A percentile compares a stretch with the other conserved stretches of the same genome.
Conservation (phyloP, 2,888 invertebrate genomes). For the Cephus runcator region DNA sequence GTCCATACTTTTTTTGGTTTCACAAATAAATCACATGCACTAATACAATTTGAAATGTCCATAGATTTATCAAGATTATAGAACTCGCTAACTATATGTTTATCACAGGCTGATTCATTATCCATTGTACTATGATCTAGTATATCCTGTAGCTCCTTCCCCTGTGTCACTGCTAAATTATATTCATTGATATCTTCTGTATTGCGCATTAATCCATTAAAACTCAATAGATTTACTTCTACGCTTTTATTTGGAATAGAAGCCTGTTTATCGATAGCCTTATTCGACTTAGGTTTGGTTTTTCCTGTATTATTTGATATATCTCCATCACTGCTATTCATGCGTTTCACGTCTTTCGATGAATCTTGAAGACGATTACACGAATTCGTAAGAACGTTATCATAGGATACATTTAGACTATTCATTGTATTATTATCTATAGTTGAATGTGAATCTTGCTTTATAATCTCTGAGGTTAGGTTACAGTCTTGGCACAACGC, state of each 20-base stretch:
- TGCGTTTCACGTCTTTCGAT: neutral
- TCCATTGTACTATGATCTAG: conserved; percentile 17
- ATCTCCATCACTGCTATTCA: neutral
- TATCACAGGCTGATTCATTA: conserved; percentile 27
- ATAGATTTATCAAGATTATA: conserved; percentile 29
- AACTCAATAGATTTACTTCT: neutral
- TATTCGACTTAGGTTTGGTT: neutral
- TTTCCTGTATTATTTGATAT: neutral
- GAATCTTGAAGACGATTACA: neutral
- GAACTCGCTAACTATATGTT: conserved; percentile 28
- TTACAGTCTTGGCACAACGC: conserved; percentile 30
- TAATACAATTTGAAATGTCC: conserved; percentile 27
- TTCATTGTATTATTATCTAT: conserved; percentile 18
- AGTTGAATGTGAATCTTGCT: conserved; percentile 28
- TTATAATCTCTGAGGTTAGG: conserved; percentile 25
- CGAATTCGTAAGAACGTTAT: neutral
- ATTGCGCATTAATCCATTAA: conserved; percentile 11
- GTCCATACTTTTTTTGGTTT: conserved; percentile 21
- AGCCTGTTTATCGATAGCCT: neutral
- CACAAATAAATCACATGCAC: conserved; percentile 14
- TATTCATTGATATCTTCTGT: conserved; percentile 15
- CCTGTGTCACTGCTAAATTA: conserved; percentile 10
- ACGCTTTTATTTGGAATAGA: neutral
- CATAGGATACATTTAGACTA: conserved; percentile 6
- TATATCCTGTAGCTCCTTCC: neutral